Base-by-base conservation (phyloP, 2,888 invertebrate species). In the Autographa pulchrina region DNA sequence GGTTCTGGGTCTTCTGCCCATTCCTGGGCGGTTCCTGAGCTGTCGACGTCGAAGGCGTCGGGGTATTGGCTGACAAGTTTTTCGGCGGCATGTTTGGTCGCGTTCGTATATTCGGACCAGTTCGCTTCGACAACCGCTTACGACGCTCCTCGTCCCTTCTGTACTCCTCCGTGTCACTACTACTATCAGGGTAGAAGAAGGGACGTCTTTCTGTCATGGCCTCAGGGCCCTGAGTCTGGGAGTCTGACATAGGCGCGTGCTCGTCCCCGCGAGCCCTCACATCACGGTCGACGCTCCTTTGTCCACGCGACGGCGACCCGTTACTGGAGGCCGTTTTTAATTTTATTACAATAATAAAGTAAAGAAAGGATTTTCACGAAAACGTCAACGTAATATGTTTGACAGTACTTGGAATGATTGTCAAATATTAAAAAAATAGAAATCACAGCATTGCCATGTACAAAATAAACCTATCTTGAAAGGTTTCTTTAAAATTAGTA, bases 161-260 rank as follows among this genome's bases (percentile, higher is more conserved):
- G 86, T 98, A 98, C 90, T 98, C 98, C 92, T 98, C 98, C 31
- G 98, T 98, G 90, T 98, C 98, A 88, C 98, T 98, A 90, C 98
- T 98, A 88, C 98, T 98, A 87, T 98, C 97, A 74, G 93, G 92
- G 74, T 94, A 95, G 86, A 95, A 94, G 83, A 95, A 96, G n/a
- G 92, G 90, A 85, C 95, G 90, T 76, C 94, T 88, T 71, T 94
- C 94, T 69, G 84, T 88, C 93, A 93, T 92, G 91, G 93, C 94
- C 93, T 94, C 92, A 38, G 85, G 92, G 89, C 92, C 93, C 77
- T 89, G 88, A 31, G 84, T 85, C 90, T 93, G 93, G 72, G 92
- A 86, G 89, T 94, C 94, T 77, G 94, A 94, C 94, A 94, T 94
- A 89, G 87, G 91, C 87, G 88, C 78, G 86, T 87, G 92, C 92